A percentile compares a stretch with the other conserved stretches of the same genome.
Evolutionary conservation across 2,113 vertebrate species (phyloP).

Genomic region (Baryphthengus martii): DNA sequence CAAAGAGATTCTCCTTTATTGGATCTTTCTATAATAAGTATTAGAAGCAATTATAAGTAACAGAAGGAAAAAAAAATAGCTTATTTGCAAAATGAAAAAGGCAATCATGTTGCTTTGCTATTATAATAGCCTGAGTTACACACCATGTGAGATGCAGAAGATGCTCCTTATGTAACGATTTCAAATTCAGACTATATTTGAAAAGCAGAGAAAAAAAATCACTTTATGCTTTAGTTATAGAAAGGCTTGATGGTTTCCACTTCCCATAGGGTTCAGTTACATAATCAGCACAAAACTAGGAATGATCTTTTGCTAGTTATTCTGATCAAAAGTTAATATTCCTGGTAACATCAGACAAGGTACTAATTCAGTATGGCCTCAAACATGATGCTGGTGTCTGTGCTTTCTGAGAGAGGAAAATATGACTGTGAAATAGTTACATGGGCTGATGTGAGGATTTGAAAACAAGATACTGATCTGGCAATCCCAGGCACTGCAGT

Average conservation of each 20-base stretch:
- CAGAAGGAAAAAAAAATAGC: conserved; percentile 10
- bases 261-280: background rate
- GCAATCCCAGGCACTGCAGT: background rate
- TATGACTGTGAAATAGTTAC: background rate
- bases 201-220: background rate
- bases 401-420: background rate
- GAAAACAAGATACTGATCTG: background rate
- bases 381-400: background rate
- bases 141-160: background rate
- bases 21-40: conserved; percentile 21
- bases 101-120: background rate
- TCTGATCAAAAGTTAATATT: background rate
- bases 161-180: background rate
- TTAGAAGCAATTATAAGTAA: conserved; percentile 39
- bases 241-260: background rate
- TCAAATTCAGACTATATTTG: background rate
- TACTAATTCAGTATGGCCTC: background rate
- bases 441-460: background rate
- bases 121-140: background rate
- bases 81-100: conserved; percentile 38
- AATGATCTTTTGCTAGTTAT: background rate
- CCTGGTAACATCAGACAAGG: background rate
- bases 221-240: conserved; percentile 1
- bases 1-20: conserved; percentile 10
- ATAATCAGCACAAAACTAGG: background rate